These are phyloP conservation scores for Hafferia zeledoni DNA, from an alignment of 2,797 vertebrate genomes.

Conservation along the genomic window DNA sequence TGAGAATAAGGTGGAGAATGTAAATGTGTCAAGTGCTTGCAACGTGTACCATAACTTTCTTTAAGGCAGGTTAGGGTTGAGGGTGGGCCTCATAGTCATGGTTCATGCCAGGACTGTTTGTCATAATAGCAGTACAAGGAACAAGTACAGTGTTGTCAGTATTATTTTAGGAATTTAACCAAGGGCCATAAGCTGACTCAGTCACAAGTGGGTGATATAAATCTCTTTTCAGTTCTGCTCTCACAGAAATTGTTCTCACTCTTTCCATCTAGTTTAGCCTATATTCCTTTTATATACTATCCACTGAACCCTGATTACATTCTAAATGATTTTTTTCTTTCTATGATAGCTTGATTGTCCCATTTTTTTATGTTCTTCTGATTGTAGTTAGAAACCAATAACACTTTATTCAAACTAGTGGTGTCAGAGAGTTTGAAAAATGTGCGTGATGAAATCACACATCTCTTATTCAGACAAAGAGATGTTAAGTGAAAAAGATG, in stretches of 20 bases:
- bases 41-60: slow-evolving; percentile 9
- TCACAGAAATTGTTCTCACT: background rate
- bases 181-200: slow-evolving; percentile 30
- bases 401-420: background rate
- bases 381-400: background rate
- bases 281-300: background rate
- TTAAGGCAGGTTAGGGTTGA: background rate
- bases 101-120: slow-evolving; percentile 39
- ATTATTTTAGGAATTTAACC: slow-evolving; percentile 60
- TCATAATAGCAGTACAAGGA: background rate
- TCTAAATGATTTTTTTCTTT: background rate
- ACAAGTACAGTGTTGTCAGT: slow-evolving; percentile 16
- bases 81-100: background rate
- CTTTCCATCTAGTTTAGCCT: background rate
- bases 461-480: background rate
- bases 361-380: background rate
- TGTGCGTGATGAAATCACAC: background rate
- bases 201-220: background rate
- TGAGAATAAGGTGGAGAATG: background rate
- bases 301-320: background rate
- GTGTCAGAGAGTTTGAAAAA: background rate
- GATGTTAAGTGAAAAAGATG: background rate
- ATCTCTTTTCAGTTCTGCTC: background rate
- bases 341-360: background rate
- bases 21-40: background rate